Conservation (phyloP, 2,888 invertebrate species). For the Ophioninae sp. region DNA sequence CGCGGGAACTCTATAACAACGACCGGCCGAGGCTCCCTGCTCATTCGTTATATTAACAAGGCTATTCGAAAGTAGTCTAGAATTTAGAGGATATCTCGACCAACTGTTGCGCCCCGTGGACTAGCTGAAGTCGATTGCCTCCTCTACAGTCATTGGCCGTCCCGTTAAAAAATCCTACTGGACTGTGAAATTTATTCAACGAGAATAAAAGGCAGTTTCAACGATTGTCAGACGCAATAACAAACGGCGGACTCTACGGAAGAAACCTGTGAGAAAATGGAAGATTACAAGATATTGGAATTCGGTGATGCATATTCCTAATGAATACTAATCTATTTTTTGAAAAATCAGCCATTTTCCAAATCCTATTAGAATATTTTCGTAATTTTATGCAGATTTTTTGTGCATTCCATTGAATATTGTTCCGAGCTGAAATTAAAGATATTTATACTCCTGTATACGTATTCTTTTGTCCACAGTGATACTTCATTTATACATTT, state of each 20-base stretch:
- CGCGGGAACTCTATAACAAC: constrained; percentile 37
- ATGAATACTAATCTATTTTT: not conserved
- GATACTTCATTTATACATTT: too few relatives aligned
- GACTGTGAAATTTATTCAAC: constrained; percentile 20
- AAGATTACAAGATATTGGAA: not conserved
- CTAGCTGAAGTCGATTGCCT: not conserved
- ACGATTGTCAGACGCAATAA: not conserved
- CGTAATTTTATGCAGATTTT: too few relatives aligned
- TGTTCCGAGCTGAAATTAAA: too few relatives aligned
- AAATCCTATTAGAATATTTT: too few relatives aligned
- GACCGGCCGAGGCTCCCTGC: constrained; percentile 46
- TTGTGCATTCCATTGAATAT: too few relatives aligned
- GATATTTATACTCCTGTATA: too few relatives aligned
- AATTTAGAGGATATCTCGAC: constrained; percentile 61
- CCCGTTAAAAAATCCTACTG: not conserved
- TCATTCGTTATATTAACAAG: constrained; percentile 65
- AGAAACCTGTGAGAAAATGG: not conserved
- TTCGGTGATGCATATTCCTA: not conserved
- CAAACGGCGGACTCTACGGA: not conserved
- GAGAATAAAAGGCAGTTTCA: not conserved
- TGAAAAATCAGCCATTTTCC: too few relatives aligned
- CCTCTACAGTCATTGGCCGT: constrained; percentile 23
- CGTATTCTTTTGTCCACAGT: too few relatives aligned
- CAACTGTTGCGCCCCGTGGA: constrained; percentile 15
- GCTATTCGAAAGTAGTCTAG: constrained; percentile 76